These are phyloP conservation scores for Chaetoderma sp. DNA, from an alignment of 2,888 invertebrate species.

Conservation along the genomic window DNA sequence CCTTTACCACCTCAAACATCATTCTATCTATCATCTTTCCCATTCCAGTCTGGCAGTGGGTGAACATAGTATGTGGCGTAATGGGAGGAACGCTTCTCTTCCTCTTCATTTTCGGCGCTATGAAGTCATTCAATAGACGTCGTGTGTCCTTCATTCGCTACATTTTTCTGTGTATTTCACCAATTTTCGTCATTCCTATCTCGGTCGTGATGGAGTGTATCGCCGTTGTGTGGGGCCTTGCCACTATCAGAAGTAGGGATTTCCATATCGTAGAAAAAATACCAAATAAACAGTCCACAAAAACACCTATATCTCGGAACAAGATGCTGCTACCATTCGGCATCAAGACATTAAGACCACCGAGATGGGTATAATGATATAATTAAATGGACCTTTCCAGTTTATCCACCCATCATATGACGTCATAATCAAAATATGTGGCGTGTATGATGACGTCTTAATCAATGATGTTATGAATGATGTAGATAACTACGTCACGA, in stretches of 20 bases:
- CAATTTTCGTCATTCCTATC: constrained; percentile 6
- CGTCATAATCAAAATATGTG: too few relatives aligned
- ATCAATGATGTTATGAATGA: too few relatives aligned
- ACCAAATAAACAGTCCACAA: too few relatives aligned
- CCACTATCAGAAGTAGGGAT: too few relatives aligned
- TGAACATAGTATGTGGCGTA: constrained; percentile 42
- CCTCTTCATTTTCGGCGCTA: constrained; percentile 50
- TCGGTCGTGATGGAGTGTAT: background rate
- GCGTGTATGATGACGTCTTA: too few relatives aligned
- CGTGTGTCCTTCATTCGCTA: constrained; percentile 41
- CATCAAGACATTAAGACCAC: too few relatives aligned
- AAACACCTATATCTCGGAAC: too few relatives aligned
- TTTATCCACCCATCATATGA: too few relatives aligned
- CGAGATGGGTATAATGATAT: background rate
- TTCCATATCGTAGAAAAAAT: background rate
- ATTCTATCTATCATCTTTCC: background rate
- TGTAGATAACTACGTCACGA: too few relatives aligned
- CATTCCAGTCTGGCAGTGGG: constrained; percentile 30
- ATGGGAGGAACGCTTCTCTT: constrained; percentile 48
- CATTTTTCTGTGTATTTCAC: constrained; percentile 40
- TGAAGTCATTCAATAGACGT: constrained; percentile 50
- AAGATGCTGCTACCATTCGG: too few relatives aligned
- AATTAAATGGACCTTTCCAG: too few relatives aligned
- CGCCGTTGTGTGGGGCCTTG: background rate
- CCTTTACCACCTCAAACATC: background rate